A percentile compares a stretch with the other conserved stretches of the same genome.
Evolutionary conservation across 2,888 invertebrate genomes (phyloP).

Genomic region (Eurois occulta): DNA sequence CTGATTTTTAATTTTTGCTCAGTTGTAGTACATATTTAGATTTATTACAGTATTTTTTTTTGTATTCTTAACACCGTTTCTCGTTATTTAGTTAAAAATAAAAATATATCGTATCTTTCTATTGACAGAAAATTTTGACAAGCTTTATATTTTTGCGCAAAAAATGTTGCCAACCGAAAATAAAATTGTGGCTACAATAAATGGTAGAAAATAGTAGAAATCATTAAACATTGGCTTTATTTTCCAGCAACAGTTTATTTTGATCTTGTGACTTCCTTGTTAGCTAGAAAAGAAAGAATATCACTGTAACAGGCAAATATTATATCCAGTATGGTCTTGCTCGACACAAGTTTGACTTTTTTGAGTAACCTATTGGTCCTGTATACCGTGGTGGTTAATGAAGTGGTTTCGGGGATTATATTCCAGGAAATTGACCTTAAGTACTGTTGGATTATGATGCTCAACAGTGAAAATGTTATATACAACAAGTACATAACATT

Average conservation of each 20-base stretch:
- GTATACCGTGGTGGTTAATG: not conserved
- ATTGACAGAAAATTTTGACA: slow-evolving; percentile 51
- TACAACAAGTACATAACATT: no score
- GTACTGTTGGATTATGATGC: no score
- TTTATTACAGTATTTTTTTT: not conserved
- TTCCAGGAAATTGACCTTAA: no score
- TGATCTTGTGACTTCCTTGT: not conserved
- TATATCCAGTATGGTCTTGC: not conserved
- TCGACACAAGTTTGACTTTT: not conserved
- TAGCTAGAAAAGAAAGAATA: not conserved
- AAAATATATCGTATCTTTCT: slow-evolving; percentile 37
- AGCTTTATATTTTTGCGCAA: slow-evolving; percentile 12
- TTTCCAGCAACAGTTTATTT: not conserved
- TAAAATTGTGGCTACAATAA: not conserved
- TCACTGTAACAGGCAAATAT: not conserved
- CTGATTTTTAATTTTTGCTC: not conserved
- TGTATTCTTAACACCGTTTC: not conserved
- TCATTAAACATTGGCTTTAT: not conserved
- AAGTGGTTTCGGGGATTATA: not conserved
- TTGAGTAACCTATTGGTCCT: not conserved
- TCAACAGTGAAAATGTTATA: no score
- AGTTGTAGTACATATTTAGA: slow-evolving; percentile 6
- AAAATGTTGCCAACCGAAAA: slow-evolving; percentile 27
- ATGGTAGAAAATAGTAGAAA: not conserved
- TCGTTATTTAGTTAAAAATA: not conserved